Evolutionary conservation across 2,797 vertebrate species (phyloP).

Genomic region (Ambastaia sidthimunki): DNA sequence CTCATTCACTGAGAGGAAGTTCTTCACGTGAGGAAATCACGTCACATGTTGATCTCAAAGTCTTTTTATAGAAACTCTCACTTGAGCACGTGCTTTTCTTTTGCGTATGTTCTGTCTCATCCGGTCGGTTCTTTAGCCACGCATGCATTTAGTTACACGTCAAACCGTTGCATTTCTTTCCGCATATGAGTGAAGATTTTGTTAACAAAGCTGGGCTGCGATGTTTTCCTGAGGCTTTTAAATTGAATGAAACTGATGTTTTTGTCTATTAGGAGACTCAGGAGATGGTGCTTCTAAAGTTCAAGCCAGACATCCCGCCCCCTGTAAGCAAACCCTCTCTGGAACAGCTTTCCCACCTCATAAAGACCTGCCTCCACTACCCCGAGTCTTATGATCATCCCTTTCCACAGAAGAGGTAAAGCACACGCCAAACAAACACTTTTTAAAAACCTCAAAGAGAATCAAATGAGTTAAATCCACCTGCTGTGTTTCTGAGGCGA

Average conservation of each 20-base stretch:
- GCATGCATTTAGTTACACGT: not conserved
- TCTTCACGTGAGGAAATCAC: constrained; percentile 44
- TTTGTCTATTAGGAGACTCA: constrained; percentile 83
- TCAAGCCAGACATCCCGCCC: constrained; percentile 84
- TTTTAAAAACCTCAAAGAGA: constrained; percentile 10
- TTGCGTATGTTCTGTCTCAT: not conserved
- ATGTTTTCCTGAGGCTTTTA: not conserved
- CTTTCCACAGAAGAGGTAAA: constrained; percentile 87
- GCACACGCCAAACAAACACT: constrained; percentile 29
- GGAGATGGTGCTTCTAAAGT: constrained; percentile 90
- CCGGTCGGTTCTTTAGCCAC: not conserved
- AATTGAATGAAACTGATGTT: not conserved
- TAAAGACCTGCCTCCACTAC: constrained; percentile 93
- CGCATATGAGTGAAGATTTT: not conserved
- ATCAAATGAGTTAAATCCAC: constrained; percentile 6
- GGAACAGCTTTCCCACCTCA: constrained; percentile 90
- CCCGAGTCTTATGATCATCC: constrained; percentile 90
- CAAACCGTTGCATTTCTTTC: not conserved
- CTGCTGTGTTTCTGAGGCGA: constrained; percentile 11
- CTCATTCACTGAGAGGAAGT: constrained; percentile 43
- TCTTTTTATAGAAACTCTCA: constrained; percentile 53
- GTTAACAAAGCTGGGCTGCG: not conserved
- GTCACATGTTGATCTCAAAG: constrained; percentile 45
- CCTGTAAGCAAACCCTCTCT: constrained; percentile 78
- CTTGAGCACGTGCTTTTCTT: constrained; percentile 26